Evolutionary conservation across 1,140 invertebrate genomes (phyloP), one percentile per base, ranked within the genome.

Genomic region (Drosophila novamexicana): DNA sequence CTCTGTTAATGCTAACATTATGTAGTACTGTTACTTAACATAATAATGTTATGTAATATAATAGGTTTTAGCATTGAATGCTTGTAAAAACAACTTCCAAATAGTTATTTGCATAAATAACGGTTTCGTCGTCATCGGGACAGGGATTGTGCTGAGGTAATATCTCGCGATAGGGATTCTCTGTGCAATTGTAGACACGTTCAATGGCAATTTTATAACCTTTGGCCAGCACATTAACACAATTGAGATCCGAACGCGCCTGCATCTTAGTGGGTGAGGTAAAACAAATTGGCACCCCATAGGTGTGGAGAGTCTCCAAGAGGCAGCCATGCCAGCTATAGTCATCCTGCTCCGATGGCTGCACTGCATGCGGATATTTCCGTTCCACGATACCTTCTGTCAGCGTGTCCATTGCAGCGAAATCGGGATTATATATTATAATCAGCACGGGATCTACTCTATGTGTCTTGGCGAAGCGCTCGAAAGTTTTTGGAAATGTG

Each of bases 101-200:
- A 45, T 81, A 85, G 40, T 84, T 85, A 47, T 84, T 84, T 2
- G 6, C 32, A 47, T 84, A 84, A 2, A 80, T 42, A 6, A 85
- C 40, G 22, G 52, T 70, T 16, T 84, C 81, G 0, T 29, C 4
- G 32, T 77, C 66, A 10, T 65, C 44, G 1, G 45, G 37, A 32
- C 14, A 56, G 2, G 44, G 57, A 62, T 85, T 85, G 16, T 45
- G 68, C 12, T 63, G 6, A 0, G 81, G 81, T n/a, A 85, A 37
- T 40, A 84, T 70, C 16, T 77, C 81, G 0, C 81, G 64, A 61
- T 70, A 84, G 0, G 81, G 81, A 81, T 85, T 85, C 7, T 81
- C 53, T 2, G 34, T 10, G 7, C 67, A 42, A 47, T 67, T 61
- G 44, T 67, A 74, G 0, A 32, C 10, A 22, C 59, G 18, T n/a